These are phyloP conservation scores for Achlya flavicornis DNA, from an alignment of 2,888 invertebrate species.

Conservation along the genomic window DNA sequence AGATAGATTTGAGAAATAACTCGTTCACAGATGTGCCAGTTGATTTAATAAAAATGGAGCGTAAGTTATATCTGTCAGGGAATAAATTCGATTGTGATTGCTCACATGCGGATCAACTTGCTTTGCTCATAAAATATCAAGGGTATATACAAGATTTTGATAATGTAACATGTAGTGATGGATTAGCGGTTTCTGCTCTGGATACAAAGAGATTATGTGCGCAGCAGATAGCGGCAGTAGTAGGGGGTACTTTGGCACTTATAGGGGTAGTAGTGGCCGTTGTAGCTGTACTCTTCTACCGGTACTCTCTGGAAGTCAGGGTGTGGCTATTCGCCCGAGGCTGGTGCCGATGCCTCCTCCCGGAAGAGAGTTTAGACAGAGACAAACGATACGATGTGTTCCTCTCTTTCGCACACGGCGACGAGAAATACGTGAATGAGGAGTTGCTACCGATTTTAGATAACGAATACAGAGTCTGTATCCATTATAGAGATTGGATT, in stretches of 20 bases:
- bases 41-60: slow-evolving; percentile 22
- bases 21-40: slow-evolving; percentile 13
- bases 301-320: slow-evolving; percentile 33
- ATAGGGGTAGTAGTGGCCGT: slow-evolving; percentile 15
- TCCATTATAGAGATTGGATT: slow-evolving; percentile 90
- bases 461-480: slow-evolving; percentile 82
- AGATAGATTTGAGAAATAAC: background rate
- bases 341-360: slow-evolving; percentile 25
- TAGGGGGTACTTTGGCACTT: slow-evolving; percentile 25
- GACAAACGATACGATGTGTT: slow-evolving; percentile 88
- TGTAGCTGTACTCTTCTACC: slow-evolving; percentile 21
- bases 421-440: slow-evolving; percentile 87
- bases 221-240: slow-evolving; percentile 26
- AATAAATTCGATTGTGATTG: slow-evolving; percentile 21
- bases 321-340: slow-evolving; percentile 32
- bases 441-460: slow-evolving; percentile 87
- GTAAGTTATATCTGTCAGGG: slow-evolving; percentile 27
- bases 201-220: background rate
- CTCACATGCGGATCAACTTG: slow-evolving; percentile 12
- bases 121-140: background rate
- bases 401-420: slow-evolving; percentile 90
- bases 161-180: background rate
- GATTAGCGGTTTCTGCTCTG: background rate
- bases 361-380: slow-evolving; percentile 33
- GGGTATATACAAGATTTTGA: background rate